These are phyloP conservation scores for Dione vanillae DNA, from an alignment of 2,888 invertebrate species.

Conservation along the genomic window DNA sequence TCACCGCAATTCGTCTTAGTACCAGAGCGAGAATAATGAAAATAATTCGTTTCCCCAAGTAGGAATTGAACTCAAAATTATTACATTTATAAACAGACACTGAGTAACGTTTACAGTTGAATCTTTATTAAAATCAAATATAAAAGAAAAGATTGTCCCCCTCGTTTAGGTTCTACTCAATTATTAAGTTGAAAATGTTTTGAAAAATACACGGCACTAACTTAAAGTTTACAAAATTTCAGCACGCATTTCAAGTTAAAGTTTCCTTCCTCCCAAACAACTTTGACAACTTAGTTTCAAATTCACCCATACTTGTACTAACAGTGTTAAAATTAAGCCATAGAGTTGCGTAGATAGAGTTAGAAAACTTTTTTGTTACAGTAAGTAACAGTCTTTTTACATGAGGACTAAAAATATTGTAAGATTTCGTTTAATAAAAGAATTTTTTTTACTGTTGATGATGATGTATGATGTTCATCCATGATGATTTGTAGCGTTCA, in stretches of 20 bases:
- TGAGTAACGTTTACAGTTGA: too few relatives aligned
- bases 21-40: too few relatives aligned
- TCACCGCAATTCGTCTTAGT: too few relatives aligned
- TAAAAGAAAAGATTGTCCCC: background rate
- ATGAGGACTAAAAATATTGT: too few relatives aligned
- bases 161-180: background rate
- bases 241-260: conserved; percentile 17
- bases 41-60: too few relatives aligned
- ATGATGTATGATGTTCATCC: too few relatives aligned
- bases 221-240: background rate
- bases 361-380: background rate
- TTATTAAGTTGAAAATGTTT: conserved; percentile 6
- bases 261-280: conserved; percentile 19
- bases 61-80: too few relatives aligned
- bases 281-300: conserved; percentile 22
- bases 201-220: conserved; percentile 8
- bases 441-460: too few relatives aligned
- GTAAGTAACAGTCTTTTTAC: background rate
- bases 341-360: conserved; percentile 16
- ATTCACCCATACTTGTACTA: conserved; percentile 20
- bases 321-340: conserved; percentile 2
- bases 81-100: too few relatives aligned
- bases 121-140: background rate
- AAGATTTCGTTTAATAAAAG: too few relatives aligned
- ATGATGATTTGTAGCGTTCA: too few relatives aligned